These are phyloP conservation scores for Zingel zingel DNA, from an alignment of 2,113 vertebrate genomes.

Conservation along the genomic window DNA sequence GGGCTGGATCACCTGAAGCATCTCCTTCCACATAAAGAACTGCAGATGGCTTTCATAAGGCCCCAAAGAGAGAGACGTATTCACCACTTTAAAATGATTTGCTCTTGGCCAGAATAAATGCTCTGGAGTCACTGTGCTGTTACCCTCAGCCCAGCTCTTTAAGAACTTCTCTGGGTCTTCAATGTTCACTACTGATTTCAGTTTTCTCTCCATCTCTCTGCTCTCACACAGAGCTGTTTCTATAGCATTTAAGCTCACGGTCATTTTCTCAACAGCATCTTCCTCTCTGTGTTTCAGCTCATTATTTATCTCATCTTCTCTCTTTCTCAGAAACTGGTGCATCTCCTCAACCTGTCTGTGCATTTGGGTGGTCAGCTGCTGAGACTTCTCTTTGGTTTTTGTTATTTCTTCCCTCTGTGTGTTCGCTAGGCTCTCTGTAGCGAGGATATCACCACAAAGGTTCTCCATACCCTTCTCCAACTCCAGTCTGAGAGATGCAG, in stretches of 20 bases:
- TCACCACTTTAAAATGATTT: slow-evolving; percentile 31
- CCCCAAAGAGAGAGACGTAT: slow-evolving; percentile 45
- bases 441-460: slow-evolving; percentile 23
- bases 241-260: neutral
- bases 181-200: slow-evolving; percentile 38
- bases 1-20: slow-evolving; percentile 67
- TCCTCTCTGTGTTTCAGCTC: slow-evolving; percentile 38
- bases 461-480: slow-evolving; percentile 29
- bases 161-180: slow-evolving; percentile 44
- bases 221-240: slow-evolving; percentile 42
- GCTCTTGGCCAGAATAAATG: slow-evolving; percentile 16
- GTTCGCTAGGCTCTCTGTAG: slow-evolving; percentile 16
- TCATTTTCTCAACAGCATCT: slow-evolving; percentile 41
- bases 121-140: neutral
- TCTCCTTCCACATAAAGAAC: slow-evolving; percentile 78
- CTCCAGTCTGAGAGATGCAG: slow-evolving; percentile 40
- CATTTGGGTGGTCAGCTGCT: slow-evolving; percentile 52
- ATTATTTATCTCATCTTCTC: slow-evolving; percentile 65
- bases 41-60: slow-evolving; percentile 72
- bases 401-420: slow-evolving; percentile 54
- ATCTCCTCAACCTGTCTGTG: slow-evolving; percentile 65
- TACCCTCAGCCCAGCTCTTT: slow-evolving; percentile 56
- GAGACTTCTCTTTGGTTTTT: slow-evolving; percentile 52
- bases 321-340: slow-evolving; percentile 64
- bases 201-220: slow-evolving; percentile 31